phyloP scores from a whole-genome alignment of 2,888 invertebrate species.

The Microlaimidae sp. region DNA sequence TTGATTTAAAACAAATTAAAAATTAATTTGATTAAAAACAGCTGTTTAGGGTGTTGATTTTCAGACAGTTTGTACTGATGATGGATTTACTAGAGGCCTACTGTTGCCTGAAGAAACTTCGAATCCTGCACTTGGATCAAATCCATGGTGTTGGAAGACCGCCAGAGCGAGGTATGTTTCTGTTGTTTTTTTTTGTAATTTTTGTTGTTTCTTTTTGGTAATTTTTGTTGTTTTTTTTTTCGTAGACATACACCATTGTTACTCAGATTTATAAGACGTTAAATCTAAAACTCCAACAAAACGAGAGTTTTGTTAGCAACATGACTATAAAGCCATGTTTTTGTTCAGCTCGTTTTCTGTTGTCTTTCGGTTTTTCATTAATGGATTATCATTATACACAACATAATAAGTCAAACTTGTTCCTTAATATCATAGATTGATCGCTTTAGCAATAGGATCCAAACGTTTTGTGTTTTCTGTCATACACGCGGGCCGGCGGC shows the following conservation, averaged over 20 bases:
- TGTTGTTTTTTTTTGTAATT: no score
- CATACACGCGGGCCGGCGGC: slow-evolving; percentile 54
- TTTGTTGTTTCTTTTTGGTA: no score
- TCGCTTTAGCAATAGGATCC: slow-evolving; percentile 30
- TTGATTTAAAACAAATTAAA: no score
- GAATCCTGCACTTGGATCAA: slow-evolving; percentile 49
- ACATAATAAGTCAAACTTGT: neutral
- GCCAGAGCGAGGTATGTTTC: slow-evolving; percentile 36
- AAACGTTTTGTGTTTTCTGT: slow-evolving; percentile 43
- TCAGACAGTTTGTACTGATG: slow-evolving; percentile 49
- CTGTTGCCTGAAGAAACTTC: slow-evolving; percentile 36
- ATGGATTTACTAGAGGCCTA: slow-evolving; percentile 52
- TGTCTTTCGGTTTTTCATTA: no score
- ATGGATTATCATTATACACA: neutral
- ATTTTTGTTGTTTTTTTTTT: no score
- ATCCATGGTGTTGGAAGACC: slow-evolving; percentile 35
- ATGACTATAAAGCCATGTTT: neutral
- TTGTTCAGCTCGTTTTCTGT: neutral
- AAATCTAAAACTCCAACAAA: neutral
- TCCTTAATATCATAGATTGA: slow-evolving; percentile 31
- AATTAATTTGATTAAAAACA: no score
- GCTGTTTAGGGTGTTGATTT: slow-evolving; percentile 47
- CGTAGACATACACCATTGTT: no score
- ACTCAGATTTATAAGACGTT: no score
- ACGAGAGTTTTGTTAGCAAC: neutral